Base-by-base conservation (phyloP, 2,888 invertebrate species). In the Pachliopta kotzebuea region DNA sequence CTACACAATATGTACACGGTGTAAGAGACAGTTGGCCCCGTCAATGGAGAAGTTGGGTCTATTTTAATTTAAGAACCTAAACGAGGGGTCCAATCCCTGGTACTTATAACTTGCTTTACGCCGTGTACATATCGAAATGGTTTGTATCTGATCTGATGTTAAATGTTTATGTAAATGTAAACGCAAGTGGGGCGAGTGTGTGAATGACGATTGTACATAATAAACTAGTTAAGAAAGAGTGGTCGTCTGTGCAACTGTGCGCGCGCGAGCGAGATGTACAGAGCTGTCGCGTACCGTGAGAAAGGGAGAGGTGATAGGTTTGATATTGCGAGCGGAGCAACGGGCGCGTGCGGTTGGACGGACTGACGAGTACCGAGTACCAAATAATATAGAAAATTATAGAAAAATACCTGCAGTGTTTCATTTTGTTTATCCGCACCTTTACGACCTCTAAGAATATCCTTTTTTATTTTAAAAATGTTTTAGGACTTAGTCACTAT, bases 361-460 rank as follows among this genome's bases (percentile, higher is more conserved):
- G 77, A 72, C 69, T 72, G 84, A 83, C 74, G 60, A 65, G 71
- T 80, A 79, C 79, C 76, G 80, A 88, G 85, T 88, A 88, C 88
- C 88, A 88, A 88, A 88, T 88, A 86, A 88, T 87, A 87, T 84
- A 86, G 84, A 80, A 78, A 79, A 85, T 83, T 83, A 85, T 81
- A 79, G 76, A 80, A 81, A 83, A 83, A 77, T 75, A 72, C 18
- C 45, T 31, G 4, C 31, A 58, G 65, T 63, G 67, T 78, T 78
- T 80, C 74, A 67, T 74, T 78, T 37, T 26, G 21, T 50, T 49
- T 17, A n/a, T 55, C 11, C 18, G 9, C 6, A 42, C 42, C 18
- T 18, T 42, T 4, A 21, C 14, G 26, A 26, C 26, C 31, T 11
- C 11, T 31, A 8, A 31, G 1, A 31, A 31, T 8, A 11, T 31